Conservation (phyloP, 2,888 invertebrate species). For the Mantis religiosa region DNA sequence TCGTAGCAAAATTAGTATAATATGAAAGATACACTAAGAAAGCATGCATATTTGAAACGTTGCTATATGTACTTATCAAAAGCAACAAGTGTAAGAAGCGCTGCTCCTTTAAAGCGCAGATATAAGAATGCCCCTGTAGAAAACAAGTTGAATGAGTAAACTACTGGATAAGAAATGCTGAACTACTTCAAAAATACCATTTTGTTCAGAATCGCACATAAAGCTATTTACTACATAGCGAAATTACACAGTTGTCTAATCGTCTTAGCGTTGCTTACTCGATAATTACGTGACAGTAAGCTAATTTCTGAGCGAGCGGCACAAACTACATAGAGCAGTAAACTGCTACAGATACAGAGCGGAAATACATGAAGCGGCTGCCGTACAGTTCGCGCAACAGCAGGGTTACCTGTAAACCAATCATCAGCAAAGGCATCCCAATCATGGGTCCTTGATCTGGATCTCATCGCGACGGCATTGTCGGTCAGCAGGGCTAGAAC, state of each 20-base stretch:
- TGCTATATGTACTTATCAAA: not conserved
- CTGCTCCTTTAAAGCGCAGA: not conserved
- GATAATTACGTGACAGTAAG: not conserved
- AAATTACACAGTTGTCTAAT: not conserved
- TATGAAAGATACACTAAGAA: not conserved
- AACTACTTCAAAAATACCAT: not conserved
- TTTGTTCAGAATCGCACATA: not conserved
- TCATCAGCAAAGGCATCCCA: not conserved
- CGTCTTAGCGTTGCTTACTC: too few species aligned
- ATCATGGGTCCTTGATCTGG: not conserved
- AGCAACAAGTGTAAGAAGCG: not conserved
- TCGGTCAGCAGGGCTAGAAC: not conserved
- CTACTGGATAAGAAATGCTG: not conserved
- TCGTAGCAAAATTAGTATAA: too few species aligned
- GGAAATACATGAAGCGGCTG: not conserved
- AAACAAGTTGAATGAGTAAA: not conserved
- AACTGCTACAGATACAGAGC: too few species aligned
- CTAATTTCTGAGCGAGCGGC: not conserved
- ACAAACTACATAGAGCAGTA: not conserved
- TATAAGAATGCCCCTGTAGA: not conserved
- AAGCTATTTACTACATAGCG: not conserved
- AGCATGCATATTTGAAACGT: not conserved
- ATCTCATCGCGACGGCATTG: not conserved
- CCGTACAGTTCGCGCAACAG: not conserved
- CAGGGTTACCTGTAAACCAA: not conserved